These are phyloP conservation scores for Megamerina dolium DNA, from an alignment of 2,888 invertebrate species.

Conservation along the genomic window DNA sequence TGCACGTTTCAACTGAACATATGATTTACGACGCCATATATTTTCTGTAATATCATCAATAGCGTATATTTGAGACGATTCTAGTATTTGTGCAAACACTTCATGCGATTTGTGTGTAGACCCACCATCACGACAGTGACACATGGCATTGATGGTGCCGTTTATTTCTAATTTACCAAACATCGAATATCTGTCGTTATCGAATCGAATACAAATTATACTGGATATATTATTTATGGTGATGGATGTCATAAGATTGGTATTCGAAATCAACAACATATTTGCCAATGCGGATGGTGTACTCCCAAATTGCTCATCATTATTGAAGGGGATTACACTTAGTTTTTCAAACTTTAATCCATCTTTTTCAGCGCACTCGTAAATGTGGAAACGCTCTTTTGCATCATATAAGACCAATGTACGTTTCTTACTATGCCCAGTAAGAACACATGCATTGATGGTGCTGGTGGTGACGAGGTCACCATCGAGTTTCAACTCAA, in stretches of 20 bases:
- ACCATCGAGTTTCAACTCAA: slow-evolving; percentile 51
- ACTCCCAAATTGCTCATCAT: slow-evolving; percentile 1
- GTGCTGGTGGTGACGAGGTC: too few species aligned
- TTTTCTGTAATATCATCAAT: not conserved
- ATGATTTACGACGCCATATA: not conserved
- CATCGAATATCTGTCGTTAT: slow-evolving; percentile 11
- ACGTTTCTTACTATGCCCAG: not conserved
- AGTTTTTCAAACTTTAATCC: not conserved
- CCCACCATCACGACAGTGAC: slow-evolving; percentile 23
- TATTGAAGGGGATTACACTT: slow-evolving; percentile 12
- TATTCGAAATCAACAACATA: slow-evolving; percentile 18
- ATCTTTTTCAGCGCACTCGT: slow-evolving; percentile 2
- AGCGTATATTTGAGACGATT: not conserved
- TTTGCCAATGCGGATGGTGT: slow-evolving; percentile 17
- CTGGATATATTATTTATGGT: not conserved
- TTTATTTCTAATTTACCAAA: slow-evolving; percentile 14
- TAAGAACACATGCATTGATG: slow-evolving; percentile 59
- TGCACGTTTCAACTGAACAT: slow-evolving; percentile 20
- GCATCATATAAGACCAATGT: slow-evolving; percentile 30
- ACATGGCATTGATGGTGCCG: slow-evolving; percentile 24
- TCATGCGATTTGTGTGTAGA: slow-evolving; percentile 18
- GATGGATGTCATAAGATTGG: slow-evolving; percentile 9
- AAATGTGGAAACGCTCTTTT: slow-evolving; percentile 21
- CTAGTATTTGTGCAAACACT: not conserved
- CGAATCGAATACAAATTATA: not conserved